Conservation (phyloP, 2,888 invertebrate genomes). For the Callyntrura sp. region DNA sequence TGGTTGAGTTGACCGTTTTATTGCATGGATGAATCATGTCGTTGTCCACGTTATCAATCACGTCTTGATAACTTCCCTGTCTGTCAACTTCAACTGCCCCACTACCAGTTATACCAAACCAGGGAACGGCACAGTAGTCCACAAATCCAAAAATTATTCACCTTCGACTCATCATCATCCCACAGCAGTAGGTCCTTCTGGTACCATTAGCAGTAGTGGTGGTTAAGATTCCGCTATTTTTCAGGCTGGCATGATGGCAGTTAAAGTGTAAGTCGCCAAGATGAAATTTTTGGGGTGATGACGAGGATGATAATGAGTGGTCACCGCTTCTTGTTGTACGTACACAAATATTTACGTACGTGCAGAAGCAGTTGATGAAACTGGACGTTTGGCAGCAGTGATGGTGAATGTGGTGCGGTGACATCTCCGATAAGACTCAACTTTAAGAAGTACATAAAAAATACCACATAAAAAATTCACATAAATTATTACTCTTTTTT, state of each 20-base stretch:
- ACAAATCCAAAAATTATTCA: neutral
- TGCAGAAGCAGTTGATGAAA: neutral
- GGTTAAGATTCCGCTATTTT: neutral
- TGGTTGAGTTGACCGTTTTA: constrained; percentile 2
- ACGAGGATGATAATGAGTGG: neutral
- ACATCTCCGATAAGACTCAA: constrained; percentile 27
- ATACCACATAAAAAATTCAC: neutral
- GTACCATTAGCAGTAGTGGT: neutral
- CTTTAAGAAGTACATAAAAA: neutral
- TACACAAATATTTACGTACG: too few relatives aligned
- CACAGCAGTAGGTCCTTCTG: too few relatives aligned
- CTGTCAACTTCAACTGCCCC: neutral
- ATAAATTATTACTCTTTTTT: constrained; percentile 5
- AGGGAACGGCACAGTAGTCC: neutral
- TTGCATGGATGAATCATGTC: constrained; percentile 3
- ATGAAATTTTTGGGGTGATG: constrained; percentile 15
- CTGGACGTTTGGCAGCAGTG: neutral
- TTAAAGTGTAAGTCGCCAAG: neutral
- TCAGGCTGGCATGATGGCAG: neutral
- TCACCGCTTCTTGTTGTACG: neutral
- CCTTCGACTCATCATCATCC: neutral
- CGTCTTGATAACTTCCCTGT: constrained; percentile 3
- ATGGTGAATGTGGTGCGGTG: constrained; percentile 19
- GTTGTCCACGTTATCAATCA: neutral
- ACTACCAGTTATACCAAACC: neutral